Percentiles rank a stretch among this genome's conserved stretches.
These are phyloP conservation scores for Chironomus tepperi DNA, from an alignment of 1,140 invertebrate species.

Conservation along the genomic window DNA sequence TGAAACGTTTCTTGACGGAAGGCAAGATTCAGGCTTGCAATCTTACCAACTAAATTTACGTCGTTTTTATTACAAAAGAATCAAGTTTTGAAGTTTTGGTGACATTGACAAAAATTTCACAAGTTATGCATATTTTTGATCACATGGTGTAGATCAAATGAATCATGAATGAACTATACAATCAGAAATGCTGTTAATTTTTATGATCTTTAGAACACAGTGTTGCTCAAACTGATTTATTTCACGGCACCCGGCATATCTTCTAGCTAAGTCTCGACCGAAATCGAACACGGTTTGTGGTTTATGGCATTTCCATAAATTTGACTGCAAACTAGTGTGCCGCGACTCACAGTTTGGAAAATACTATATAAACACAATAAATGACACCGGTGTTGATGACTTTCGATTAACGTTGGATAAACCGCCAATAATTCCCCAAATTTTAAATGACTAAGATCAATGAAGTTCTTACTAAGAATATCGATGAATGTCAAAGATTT, in stretches of 20 bases:
- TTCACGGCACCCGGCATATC: no score
- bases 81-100: background rate
- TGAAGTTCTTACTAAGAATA: slow-evolving; percentile 53
- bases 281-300: no score
- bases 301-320: no score
- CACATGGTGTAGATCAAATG: slow-evolving; percentile 24
- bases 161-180: slow-evolving; percentile 7
- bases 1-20: slow-evolving; percentile 63
- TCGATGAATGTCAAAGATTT: slow-evolving; percentile 60
- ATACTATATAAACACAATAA: background rate
- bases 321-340: no score
- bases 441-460: slow-evolving; percentile 43
- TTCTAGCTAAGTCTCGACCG: no score
- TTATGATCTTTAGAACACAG: background rate
- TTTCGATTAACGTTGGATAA: background rate
- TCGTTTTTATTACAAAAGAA: slow-evolving; percentile 48
- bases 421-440: background rate
- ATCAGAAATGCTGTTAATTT: slow-evolving; percentile 28
- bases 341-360: no score
- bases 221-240: no score
- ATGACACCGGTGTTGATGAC: background rate
- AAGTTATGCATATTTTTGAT: slow-evolving; percentile 25
- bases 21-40: slow-evolving; percentile 54
- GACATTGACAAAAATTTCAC: slow-evolving; percentile 5
- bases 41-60: slow-evolving; percentile 64